Evolutionary conservation across 2,888 invertebrate genomes (phyloP).

Genomic region (Carterocephalus palaemon): DNA sequence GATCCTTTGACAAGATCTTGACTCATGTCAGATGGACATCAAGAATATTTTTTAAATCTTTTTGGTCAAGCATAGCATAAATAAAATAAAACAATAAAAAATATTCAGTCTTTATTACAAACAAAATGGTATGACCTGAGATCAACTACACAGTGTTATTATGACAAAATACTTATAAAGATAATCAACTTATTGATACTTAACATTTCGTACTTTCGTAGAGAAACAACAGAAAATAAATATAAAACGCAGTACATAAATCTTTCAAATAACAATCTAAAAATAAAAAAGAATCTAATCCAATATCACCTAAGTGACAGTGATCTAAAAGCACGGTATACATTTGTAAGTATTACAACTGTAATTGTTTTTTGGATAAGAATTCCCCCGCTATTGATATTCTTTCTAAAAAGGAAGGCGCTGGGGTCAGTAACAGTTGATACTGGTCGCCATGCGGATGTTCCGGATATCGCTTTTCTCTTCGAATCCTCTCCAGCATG

Average conservation of each 20-base stretch:
- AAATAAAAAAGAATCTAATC: background rate
- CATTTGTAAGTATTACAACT: constrained; percentile 40
- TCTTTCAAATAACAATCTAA: background rate
- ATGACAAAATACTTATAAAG: no score
- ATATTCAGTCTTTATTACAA: constrained; percentile 33
- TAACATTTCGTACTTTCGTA: no score
- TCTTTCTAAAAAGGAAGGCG: constrained; percentile 88
- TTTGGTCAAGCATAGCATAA: no score
- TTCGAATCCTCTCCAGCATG: constrained; percentile 84
- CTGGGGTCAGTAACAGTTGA: constrained; percentile 86
- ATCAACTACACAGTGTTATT: no score
- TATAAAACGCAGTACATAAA: background rate
- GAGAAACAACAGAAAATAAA: background rate
- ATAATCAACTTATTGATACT: no score
- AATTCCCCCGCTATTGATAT: constrained; percentile 90
- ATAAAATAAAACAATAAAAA: background rate
- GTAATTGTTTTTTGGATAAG: constrained; percentile 64
- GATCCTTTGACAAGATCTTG: constrained; percentile 3
- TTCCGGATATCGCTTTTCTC: constrained; percentile 79
- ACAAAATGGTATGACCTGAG: constrained; percentile 23
- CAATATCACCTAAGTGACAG: no score
- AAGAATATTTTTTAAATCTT: background rate
- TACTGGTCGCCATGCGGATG: constrained; percentile 80
- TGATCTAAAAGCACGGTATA: no score
- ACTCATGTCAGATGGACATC: constrained; percentile 6